Evolutionary conservation across 2,797 vertebrate genomes (phyloP).

Genomic region (Otolemur crassicaudatus): DNA sequence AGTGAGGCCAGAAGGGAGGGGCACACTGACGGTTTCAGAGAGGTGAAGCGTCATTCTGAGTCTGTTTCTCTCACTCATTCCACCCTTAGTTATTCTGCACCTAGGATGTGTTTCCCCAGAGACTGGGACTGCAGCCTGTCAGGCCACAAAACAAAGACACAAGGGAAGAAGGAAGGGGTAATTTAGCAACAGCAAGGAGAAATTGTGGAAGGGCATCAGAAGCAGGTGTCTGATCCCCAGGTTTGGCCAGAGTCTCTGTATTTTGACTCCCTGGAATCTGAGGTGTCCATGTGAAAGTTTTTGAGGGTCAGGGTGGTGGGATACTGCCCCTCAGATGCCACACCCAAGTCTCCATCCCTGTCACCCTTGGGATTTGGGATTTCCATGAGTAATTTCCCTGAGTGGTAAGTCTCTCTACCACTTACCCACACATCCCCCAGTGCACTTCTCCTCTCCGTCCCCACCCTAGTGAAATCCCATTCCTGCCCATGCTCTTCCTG

Average conservation of each 20-base stretch:
- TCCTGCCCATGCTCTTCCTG: background rate
- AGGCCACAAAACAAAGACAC: background rate
- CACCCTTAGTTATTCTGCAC: background rate
- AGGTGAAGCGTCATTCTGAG: background rate
- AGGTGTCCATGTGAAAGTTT: background rate
- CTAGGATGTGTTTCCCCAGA: background rate
- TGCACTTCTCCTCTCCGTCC: background rate
- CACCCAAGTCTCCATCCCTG: background rate
- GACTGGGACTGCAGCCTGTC: background rate
- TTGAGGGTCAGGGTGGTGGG: background rate
- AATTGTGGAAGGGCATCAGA: background rate
- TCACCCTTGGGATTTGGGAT: background rate
- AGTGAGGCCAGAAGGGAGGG: background rate
- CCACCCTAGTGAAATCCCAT: background rate
- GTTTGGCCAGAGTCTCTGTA: background rate
- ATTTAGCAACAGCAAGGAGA: background rate
- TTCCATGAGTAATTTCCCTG: background rate
- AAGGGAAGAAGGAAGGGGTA: background rate
- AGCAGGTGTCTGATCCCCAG: background rate
- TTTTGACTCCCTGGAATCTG: background rate
- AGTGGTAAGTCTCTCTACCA: background rate
- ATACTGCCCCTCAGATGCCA: background rate
- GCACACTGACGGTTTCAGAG: background rate
- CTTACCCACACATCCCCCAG: background rate
- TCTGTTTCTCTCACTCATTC: background rate